Base-by-base conservation (phyloP, 23 tunicate species). In the Clavelina lepadiformis region DNA sequence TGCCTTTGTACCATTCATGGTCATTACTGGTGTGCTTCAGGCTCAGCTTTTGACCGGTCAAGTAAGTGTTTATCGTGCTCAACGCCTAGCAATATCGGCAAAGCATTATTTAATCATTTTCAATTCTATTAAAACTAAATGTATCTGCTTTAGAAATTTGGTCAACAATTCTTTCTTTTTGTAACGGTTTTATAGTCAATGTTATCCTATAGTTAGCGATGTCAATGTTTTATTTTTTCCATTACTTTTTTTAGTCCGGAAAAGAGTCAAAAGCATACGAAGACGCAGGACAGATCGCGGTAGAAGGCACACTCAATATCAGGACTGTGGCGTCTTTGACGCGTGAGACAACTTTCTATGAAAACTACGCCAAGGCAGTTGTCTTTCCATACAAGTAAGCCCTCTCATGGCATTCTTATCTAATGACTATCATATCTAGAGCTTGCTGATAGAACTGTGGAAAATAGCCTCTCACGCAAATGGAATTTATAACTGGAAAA, bases 241-340 rank as follows among this genome's bases (percentile, higher is more conserved):
- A n/a, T n/a, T n/a, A n/a, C n/a, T n/a, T n/a, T 31, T 62, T 31
- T 7, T 47, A 91, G 91, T 68, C 98, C 21, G 78, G 79, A 20
- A 33, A 58, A 38, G 94, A 85, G 45, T 46, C 78, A 19, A 85
- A 85, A 52, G 94, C 99, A 19, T 85, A 52, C 33, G 99, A 93
- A 35, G 63, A 68, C 23, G 99, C 99, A 18, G 99, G 99, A 3
- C 19, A 61, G 31, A 85, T 93, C 22, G 79, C 99, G 0, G 91
- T 93, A 7, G 99, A 93, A 74, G 91, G 87, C 0, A 93, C 99
- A 3, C 2, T 85, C 34, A 93, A 93, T 46, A 93, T 85, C 15
- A 62, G 99, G 26, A 93, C 99, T 7, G 99, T 93, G 1, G 99
- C 99, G 22, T 85, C 94, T 0, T 75, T 93, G 6, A 81, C 99